A percentile compares a stretch with the other conserved stretches of the same genome.
Evolutionary conservation across 2,888 invertebrate genomes (phyloP).

Genomic region (Acanthosepion lycidas): DNA sequence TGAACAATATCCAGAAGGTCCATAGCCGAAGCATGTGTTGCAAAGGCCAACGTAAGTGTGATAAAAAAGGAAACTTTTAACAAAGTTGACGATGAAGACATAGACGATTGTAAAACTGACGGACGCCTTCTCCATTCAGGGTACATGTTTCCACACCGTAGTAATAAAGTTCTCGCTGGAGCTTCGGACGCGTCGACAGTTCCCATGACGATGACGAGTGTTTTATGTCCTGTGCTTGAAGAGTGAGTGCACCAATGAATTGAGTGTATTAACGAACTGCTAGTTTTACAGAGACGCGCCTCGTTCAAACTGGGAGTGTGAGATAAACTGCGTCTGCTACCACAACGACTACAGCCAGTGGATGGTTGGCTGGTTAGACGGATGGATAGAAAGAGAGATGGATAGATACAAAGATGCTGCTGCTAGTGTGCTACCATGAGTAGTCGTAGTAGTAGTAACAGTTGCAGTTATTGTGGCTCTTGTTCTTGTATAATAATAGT

Average conservation of each 20-base stretch:
- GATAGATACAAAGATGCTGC: background rate
- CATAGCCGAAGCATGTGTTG: background rate
- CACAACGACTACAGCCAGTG: background rate
- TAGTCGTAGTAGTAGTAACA: background rate
- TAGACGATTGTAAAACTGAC: background rate
- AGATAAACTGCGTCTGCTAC: background rate
- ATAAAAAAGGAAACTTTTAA: background rate
- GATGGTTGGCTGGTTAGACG: background rate
- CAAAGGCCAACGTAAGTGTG: background rate
- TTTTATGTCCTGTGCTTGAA: background rate
- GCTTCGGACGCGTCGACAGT: constrained; percentile 22
- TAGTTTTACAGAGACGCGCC: background rate
- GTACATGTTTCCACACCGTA: background rate
- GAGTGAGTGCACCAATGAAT: background rate
- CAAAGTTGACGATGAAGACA: background rate
- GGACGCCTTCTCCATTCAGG: constrained; percentile 5
- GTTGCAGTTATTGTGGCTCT: background rate
- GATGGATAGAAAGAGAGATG: background rate
- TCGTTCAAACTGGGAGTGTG: background rate
- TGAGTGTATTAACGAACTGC: background rate
- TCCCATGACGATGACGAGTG: constrained; percentile 7
- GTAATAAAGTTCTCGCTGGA: background rate
- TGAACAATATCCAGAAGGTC: constrained; percentile 10
- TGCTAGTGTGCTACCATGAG: background rate
- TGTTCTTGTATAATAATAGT: background rate